Base-by-base conservation (phyloP, 2,113 vertebrate species). In the Clupea harengus region DNA sequence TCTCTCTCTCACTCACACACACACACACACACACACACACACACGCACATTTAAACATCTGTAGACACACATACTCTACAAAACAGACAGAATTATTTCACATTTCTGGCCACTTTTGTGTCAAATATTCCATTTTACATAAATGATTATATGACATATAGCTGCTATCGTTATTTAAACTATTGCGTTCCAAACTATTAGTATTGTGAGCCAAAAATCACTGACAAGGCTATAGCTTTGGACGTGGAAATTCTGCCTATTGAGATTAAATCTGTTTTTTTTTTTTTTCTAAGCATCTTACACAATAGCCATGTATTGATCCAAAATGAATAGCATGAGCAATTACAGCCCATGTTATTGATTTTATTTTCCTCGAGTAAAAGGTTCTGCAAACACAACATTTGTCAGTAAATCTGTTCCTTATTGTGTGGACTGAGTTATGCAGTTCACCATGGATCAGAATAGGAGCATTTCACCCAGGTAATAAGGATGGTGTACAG, bases 401-500 rank as follows among this genome's bases (percentile, higher is more conserved):
- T 78, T 32, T 44, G 72, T 78, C 72, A 78, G 72, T 78, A 78
- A 78, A 78, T 78, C 72, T 78, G 72, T 78, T 1, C 72, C 72
- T 78, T 78, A 78, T 78, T 78, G 72, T 78, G 72, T 78, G 10
- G 32, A 78, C 28, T 32, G 32, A 32, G 28, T 39, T 44, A 39
- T 9, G 25, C 25, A 11, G 25, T 89, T 90, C 88, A 86, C 86
- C 45, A 57, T 84, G 88, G 85, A 20, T 89, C 45, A 28, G 67
- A 15, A 10, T 75, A 9, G 10, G n/a, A 25, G 20, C n/a, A 64
- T 64, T 6, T 22, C 6, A 3, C 18, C 18, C 15, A 18, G 47
- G 52, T 54, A 20, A 54, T 64, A 25, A 5, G 57, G 57, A 64
- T 25, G n/a, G 7, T 67, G n/a, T 67, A 28, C n/a, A 67, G 0